phyloP scores from a whole-genome alignment of 2,113 vertebrate species.

The Mugil cephalus region DNA sequence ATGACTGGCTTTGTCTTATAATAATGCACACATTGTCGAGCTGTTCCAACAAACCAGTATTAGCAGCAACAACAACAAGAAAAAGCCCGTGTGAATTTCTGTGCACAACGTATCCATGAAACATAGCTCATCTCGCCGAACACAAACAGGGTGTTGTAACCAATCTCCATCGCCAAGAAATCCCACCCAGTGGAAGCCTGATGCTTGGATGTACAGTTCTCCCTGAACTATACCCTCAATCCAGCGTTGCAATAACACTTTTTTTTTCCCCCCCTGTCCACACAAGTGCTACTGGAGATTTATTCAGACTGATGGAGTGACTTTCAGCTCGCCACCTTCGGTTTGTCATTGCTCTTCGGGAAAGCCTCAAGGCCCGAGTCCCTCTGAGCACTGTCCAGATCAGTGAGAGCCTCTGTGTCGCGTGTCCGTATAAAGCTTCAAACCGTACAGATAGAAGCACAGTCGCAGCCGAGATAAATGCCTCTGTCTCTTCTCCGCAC shows the following conservation, averaged over 20 bases:
- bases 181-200: conserved; percentile 23
- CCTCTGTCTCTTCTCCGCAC: conserved; percentile 4
- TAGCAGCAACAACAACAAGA: too few relatives aligned
- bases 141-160: conserved; percentile 10
- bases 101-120: conserved; percentile 1
- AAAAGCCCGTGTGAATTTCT: background rate
- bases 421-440: conserved; percentile 22
- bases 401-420: conserved; percentile 37
- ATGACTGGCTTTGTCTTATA: background rate
- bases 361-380: conserved; percentile 43
- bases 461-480: conserved; percentile 43
- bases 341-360: conserved; percentile 56
- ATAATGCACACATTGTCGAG: too few relatives aligned
- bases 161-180: conserved; percentile 32
- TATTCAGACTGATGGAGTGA: conserved; percentile 61
- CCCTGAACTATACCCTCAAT: conserved; percentile 29
- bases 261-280: conserved; percentile 36
- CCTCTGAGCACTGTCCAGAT: conserved; percentile 52
- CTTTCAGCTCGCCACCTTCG: conserved; percentile 55
- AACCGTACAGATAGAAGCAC: conserved; percentile 35
- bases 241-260: conserved; percentile 34
- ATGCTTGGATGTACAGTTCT: conserved; percentile 33
- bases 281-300: conserved; percentile 57
- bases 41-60: background rate
- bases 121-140: background rate